phyloP scores from a whole-genome alignment of 2,888 invertebrate species.

The Danaus chrysippus region DNA sequence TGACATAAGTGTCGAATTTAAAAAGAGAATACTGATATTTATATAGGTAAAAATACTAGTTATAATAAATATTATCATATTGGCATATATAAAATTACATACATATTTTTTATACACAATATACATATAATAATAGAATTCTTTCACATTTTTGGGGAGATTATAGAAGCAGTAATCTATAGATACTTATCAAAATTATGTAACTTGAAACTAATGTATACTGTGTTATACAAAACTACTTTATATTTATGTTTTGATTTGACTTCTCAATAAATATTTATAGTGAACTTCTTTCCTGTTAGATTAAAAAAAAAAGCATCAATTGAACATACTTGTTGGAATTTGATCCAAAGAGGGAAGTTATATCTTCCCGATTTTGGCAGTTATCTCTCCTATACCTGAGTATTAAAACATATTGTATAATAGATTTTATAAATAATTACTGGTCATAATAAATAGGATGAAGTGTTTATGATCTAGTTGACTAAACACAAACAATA shows the following conservation, averaged over 20 bases:
- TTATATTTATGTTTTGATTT: too few species aligned
- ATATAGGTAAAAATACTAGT: too few species aligned
- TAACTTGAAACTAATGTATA: not conserved
- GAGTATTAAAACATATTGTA: conserved; percentile 50
- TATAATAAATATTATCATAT: too few species aligned
- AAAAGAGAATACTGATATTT: too few species aligned
- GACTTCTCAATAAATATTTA: conserved; percentile 51
- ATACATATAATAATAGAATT: too few species aligned
- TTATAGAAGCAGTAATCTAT: conserved; percentile 36
- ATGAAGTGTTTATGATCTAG: not conserved
- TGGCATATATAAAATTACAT: too few species aligned
- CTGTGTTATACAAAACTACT: too few species aligned
- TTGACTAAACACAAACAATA: not conserved
- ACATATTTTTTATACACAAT: too few species aligned
- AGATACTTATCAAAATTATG: conserved; percentile 44
- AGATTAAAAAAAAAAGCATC: conserved; percentile 44
- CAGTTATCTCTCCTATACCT: conserved; percentile 73
- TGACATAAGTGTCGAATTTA: too few species aligned
- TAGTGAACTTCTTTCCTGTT: conserved; percentile 41
- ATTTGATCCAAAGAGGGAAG: conserved; percentile 67
- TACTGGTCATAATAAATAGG: not conserved
- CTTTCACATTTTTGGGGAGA: too few species aligned
- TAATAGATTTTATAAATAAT: conserved; percentile 8
- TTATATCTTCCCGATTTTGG: conserved; percentile 68
- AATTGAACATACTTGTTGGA: conserved; percentile 69